phyloP scores from a whole-genome alignment of 2,797 vertebrate genomes.

The Sebastes variabilis region DNA sequence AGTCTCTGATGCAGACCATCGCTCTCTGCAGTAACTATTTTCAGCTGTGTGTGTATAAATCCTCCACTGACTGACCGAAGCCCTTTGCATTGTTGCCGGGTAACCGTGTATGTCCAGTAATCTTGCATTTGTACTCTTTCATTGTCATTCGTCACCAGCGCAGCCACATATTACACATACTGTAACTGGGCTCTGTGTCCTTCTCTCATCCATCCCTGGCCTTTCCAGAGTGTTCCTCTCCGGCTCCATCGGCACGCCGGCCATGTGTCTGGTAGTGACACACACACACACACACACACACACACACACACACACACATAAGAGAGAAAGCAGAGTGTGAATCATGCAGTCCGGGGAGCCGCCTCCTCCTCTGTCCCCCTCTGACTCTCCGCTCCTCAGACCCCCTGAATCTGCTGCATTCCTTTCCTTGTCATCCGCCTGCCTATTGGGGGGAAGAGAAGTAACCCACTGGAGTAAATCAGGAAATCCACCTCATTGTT shows the following conservation, averaged over 20 bases:
- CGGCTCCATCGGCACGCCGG: slow-evolving; percentile 15
- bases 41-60: slow-evolving; percentile 27
- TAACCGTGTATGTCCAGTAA: slow-evolving; percentile 27
- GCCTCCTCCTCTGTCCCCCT: slow-evolving; percentile 6
- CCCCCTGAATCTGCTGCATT: slow-evolving; percentile 54
- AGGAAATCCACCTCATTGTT: slow-evolving; percentile 65
- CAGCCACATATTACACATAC: not conserved
- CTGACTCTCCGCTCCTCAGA: slow-evolving; percentile 7
- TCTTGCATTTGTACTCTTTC: slow-evolving; percentile 11
- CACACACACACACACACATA: slow-evolving; percentile 6
- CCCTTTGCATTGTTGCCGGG: slow-evolving; percentile 17
- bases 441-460: not conserved
- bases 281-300: not conserved
- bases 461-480: slow-evolving; percentile 47
- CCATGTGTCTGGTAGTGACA: slow-evolving; percentile 29
- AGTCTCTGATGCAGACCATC: slow-evolving; percentile 18
- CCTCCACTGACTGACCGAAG: slow-evolving; percentile 5
- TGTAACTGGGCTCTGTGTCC: not conserved
- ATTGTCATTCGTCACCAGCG: not conserved
- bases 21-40: slow-evolving; percentile 30
- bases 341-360: slow-evolving; percentile 41
- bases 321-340: slow-evolving; percentile 34
- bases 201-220: slow-evolving; percentile 14
- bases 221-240: slow-evolving; percentile 56
- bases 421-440: slow-evolving; percentile 50